Evolutionary conservation across 2,113 vertebrate genomes (phyloP).

Genomic region (Phaethon lepturus): DNA sequence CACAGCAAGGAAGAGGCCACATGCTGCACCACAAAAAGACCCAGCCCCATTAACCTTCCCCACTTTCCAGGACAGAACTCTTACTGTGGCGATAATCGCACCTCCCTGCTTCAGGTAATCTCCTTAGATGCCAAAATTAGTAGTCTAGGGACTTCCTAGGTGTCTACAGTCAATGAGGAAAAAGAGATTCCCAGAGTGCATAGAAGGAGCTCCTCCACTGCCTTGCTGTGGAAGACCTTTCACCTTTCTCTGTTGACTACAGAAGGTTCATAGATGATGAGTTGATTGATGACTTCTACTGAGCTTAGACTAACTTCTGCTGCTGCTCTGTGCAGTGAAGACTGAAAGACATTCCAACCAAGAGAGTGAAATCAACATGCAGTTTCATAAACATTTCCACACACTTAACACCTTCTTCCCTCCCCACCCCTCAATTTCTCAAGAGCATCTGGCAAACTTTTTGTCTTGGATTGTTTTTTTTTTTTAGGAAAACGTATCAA

Average conservation of each 20-base stretch:
- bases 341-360: neutral
- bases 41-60: neutral
- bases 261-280: neutral
- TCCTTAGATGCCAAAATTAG: neutral
- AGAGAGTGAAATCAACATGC: neutral
- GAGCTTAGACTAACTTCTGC: neutral
- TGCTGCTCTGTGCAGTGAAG: neutral
- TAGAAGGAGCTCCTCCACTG: neutral
- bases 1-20: neutral
- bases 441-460: neutral
- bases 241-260: neutral
- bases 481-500: neutral
- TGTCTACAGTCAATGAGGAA: neutral
- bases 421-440: neutral
- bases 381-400: slow-evolving; percentile 45
- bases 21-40: neutral
- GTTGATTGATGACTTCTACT: neutral
- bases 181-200: neutral
- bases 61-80: neutral
- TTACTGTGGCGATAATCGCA: neutral
- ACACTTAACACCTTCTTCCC: slow-evolving; percentile 18
- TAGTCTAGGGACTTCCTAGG: neutral
- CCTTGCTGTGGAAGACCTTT: neutral
- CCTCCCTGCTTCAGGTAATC: neutral
- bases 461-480: neutral